A percentile compares a stretch with the other conserved stretches of the same genome.
These are phyloP conservation scores for Nyctereutes procyonoides DNA, from an alignment of 2,113 vertebrate species.

Conservation along the genomic window DNA sequence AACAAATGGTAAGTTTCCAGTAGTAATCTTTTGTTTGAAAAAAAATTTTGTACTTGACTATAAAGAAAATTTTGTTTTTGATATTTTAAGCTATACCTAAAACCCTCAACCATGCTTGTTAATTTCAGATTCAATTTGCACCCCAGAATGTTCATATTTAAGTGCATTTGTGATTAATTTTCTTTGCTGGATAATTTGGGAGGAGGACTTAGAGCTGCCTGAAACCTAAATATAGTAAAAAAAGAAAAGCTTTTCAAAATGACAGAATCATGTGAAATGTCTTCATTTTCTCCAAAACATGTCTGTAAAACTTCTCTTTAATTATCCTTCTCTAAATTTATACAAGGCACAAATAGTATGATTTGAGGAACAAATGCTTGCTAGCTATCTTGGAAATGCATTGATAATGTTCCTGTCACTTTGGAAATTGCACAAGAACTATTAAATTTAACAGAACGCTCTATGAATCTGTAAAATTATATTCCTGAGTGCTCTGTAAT, in stretches of 20 bases:
- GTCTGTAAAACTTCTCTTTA: conserved; percentile 75
- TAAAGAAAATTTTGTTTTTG: background rate
- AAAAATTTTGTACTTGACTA: background rate
- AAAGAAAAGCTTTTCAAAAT: conserved; percentile 45
- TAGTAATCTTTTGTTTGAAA: background rate
- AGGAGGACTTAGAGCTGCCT: background rate
- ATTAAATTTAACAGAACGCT: background rate
- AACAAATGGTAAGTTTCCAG: conserved; percentile 2
- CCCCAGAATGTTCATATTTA: conserved; percentile 50
- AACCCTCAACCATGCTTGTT: conserved; percentile 18
- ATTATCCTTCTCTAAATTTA: conserved; percentile 51
- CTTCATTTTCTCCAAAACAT: conserved; percentile 61
- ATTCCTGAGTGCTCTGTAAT: background rate
- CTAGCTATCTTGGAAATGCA: conserved; percentile 20
- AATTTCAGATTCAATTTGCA: background rate
- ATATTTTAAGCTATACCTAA: background rate
- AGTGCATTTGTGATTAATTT: conserved; percentile 40
- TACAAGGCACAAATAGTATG: conserved; percentile 40
- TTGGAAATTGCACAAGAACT: background rate
- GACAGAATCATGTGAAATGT: conserved; percentile 19
- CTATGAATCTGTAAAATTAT: conserved; percentile 20
- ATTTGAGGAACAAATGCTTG: conserved; percentile 17
- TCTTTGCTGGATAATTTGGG: conserved; percentile 60
- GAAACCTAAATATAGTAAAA: background rate
- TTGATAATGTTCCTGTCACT: conserved; percentile 18